Evolutionary conservation across 2,888 invertebrate genomes (phyloP), one percentile per base, ranked within the genome.

Genomic region (Heliconius hortense): DNA sequence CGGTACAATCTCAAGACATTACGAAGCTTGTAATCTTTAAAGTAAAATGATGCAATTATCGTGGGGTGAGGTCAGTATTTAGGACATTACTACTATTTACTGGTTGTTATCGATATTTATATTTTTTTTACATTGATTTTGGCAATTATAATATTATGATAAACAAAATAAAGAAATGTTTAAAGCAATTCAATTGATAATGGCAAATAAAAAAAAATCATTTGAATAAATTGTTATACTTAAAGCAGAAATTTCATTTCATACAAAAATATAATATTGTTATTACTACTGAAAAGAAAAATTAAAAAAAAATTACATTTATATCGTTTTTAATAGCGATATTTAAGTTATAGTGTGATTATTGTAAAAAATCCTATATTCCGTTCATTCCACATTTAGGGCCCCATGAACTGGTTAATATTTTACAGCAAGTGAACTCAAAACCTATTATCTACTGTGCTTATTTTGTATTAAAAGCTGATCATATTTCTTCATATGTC

Each of bases 401-500:
- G 18, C 13, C 13, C 13, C 2, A 24, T 13, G 21, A 28, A 53
- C 28, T 53, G 53, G 31, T 48, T 18, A 26, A 68, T 48, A 28
- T 68, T 53, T 68, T 0, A 68, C 21, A 4, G 5, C 26, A 28
- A 39, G 8, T 68, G 11, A n/a, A 28, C 15, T 68, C 35, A 60
- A 35, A 26, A 56, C 0, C 2, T 70, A 60, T 77, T 71, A 77
- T 53, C 75, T 77, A n/a, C 60, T 62, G 63, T 69, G 75, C 63
- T 77, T 73, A 21, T 69, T 59, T 11, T 21, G 59, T 5, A 74
- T 78, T 63, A 87, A 76, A 62, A 87, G 75, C 60, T 86, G 87
- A 80, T 93, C 93, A 82, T 87, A 92, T 77, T 91, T 91, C 86
- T 90, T 92, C 90, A 93, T 92, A 79, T 91, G 93, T n/a, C 84